These are phyloP conservation scores for Macrochelys suwanniensis DNA, from an alignment of 2,797 vertebrate genomes.

Conservation along the genomic window DNA sequence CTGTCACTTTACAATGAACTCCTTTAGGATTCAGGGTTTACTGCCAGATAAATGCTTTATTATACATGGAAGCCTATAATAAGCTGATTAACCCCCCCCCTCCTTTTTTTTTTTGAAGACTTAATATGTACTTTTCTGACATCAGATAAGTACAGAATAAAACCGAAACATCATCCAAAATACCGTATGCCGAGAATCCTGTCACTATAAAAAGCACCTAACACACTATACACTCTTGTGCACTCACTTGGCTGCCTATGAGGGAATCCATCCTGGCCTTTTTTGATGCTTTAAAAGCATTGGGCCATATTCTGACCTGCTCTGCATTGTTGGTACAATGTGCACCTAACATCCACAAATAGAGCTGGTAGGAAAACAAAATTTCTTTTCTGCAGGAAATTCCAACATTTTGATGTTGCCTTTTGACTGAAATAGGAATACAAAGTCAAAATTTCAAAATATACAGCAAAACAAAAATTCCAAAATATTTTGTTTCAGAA, in stretches of 20 bases:
- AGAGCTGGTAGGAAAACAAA: background rate
- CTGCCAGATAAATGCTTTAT: slow-evolving; percentile 67
- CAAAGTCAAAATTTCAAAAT: background rate
- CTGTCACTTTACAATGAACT: slow-evolving; percentile 75
- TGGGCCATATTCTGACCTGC: slow-evolving; percentile 29
- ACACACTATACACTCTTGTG: background rate
- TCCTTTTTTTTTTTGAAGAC: slow-evolving; percentile 30
- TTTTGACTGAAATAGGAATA: background rate
- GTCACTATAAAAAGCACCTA: slow-evolving; percentile 42
- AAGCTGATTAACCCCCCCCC: slow-evolving; percentile 70
- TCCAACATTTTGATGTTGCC: background rate
- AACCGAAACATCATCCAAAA: slow-evolving; percentile 42
- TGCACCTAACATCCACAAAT: background rate
- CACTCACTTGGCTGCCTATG: background rate
- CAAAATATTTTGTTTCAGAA: background rate
- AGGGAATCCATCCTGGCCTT: slow-evolving; percentile 36
- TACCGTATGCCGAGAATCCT: slow-evolving; percentile 51
- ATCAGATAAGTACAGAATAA: slow-evolving; percentile 69
- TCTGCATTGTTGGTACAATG: slow-evolving; percentile 20
- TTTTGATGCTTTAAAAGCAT: slow-evolving; percentile 49
- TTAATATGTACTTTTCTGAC: slow-evolving; percentile 64
- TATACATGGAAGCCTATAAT: slow-evolving; percentile 67
- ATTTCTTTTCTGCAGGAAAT: background rate
- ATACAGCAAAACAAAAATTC: background rate
- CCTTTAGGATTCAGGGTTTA: slow-evolving; percentile 67